These are phyloP conservation scores for Coelopa pilipes DNA, from an alignment of 2,888 invertebrate species.

Conservation along the genomic window DNA sequence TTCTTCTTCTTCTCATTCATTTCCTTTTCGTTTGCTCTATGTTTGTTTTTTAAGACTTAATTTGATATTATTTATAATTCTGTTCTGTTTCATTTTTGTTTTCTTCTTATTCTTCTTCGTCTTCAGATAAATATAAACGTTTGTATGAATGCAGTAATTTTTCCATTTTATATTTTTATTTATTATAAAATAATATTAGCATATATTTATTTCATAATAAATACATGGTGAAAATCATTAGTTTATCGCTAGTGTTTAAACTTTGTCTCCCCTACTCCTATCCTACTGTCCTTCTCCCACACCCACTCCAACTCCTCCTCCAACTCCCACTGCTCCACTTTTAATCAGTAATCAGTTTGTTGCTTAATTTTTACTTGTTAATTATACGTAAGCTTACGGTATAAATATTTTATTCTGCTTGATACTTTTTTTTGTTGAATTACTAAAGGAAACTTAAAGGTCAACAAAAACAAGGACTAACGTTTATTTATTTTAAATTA, in stretches of 20 bases:
- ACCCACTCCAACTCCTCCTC: too few species aligned
- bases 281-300: too few species aligned
- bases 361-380: background rate
- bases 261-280: too few species aligned
- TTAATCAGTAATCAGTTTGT: background rate
- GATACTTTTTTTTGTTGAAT: too few species aligned
- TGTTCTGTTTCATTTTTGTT: constrained; percentile 15
- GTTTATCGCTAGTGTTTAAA: background rate
- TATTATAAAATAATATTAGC: constrained; percentile 43
- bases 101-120: constrained; percentile 17
- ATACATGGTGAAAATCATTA: constrained; percentile 12
- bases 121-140: constrained; percentile 9
- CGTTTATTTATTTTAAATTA: background rate
- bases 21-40: constrained; percentile 38
- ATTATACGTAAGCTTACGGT: constrained; percentile 27
- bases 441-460: background rate
- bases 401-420: constrained; percentile 16
- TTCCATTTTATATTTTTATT: constrained; percentile 31
- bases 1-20: constrained; percentile 44
- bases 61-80: constrained; percentile 8
- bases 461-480: constrained; percentile 9
- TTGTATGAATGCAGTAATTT: constrained; percentile 9
- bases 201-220: constrained; percentile 37
- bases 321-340: background rate
- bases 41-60: constrained; percentile 41